Base-by-base conservation (phyloP, 37 sponge, comb jelly and placozoan genomes). In the Aplysina aerophoba region DNA sequence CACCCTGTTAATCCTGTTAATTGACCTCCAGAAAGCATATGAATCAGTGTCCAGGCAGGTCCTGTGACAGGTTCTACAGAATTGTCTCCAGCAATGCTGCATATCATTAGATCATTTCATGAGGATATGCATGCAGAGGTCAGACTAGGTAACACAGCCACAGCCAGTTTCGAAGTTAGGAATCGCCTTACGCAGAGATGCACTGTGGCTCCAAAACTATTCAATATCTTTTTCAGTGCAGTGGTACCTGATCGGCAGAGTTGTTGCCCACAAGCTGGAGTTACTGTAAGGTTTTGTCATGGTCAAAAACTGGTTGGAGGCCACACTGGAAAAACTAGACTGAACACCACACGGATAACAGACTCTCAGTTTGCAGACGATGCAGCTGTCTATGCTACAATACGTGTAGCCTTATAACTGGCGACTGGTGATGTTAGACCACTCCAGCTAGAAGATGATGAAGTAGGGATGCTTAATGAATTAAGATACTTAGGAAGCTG, bases 351-450 rank as follows among this genome's bases (percentile, higher is more conserved):
- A 30, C 39, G 30, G 20, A 27, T 72, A 17, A 71, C 73, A 12
- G 58, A 84, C 15, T 84, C 72, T 31, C 54, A 84, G 74, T 84
- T 84, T 50, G 85, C 85, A 34, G 74, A 71, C 56, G 59, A 71
- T 84, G 39, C 44, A 12, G 83, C 65, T 14, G 17, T 82, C 40
- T 82, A 82, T 25, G 34, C 83, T 55, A 56, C 60, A 15, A 33
- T 60, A 16, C 58, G 60, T 25, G 67, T 4, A 6, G 24, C 35
- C 20, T 27, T 82, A 4, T 73, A 84, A 74, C 4, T 15, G 14
- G 56, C 39, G 25, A 41, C 73, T 28, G 71, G 55, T 24, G n/a
- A n/a, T n/a, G n/a, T n/a, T n/a, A n/a, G n/a, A n/a, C n/a, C n/a
- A n/a, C n/a, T n/a, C n/a, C n/a, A n/a, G n/a, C n/a, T n/a, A n/a